phyloP scores from a whole-genome alignment of 2,888 invertebrate genomes.

The Drosophila phalerata region DNA sequence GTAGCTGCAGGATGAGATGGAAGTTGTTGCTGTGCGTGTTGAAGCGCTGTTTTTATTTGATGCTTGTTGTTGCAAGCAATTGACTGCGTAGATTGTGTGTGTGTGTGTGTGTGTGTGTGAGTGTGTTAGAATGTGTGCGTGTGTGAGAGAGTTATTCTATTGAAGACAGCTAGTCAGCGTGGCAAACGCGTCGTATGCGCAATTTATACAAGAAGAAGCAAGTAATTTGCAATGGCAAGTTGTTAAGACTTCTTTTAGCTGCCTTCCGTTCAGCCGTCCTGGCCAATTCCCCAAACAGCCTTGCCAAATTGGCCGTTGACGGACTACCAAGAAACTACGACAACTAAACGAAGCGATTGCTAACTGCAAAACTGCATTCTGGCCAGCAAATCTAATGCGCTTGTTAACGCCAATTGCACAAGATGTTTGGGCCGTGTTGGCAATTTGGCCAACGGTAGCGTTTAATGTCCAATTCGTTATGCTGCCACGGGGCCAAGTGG shows the following conservation, averaged over 20 bases:
- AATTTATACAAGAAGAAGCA: constrained; percentile 59
- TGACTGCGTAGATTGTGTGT: constrained; percentile 13
- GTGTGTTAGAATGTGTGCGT: constrained; percentile 36
- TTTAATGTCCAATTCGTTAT: constrained; percentile 82
- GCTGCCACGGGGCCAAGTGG: constrained; percentile 57
- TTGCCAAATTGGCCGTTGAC: constrained; percentile 78
- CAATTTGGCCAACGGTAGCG: constrained; percentile 83
- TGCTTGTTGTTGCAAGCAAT: constrained; percentile 47
- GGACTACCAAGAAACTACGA: constrained; percentile 40
- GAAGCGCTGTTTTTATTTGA: constrained; percentile 76
- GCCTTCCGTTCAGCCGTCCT: constrained; percentile 23
- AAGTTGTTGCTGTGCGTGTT: constrained; percentile 72
- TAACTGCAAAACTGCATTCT: constrained; percentile 9
- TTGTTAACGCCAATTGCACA: constrained; percentile 80
- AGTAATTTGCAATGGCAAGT: constrained; percentile 77
- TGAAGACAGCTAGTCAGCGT: constrained; percentile 45
- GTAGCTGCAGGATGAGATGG: constrained; percentile 33
- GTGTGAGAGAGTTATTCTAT: constrained; percentile 34
- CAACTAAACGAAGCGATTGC: constrained; percentile 10
- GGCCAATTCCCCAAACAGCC: constrained; percentile 77
- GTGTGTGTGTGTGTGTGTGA: constrained; percentile 30
- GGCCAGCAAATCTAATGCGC: constrained; percentile 76
- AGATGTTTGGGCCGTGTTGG: constrained; percentile 59
- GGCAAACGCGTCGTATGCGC: constrained; percentile 65
- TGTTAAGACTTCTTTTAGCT: constrained; percentile 68